phyloP scores from a whole-genome alignment of 2,888 invertebrate genomes.

The Athalia cordata region DNA sequence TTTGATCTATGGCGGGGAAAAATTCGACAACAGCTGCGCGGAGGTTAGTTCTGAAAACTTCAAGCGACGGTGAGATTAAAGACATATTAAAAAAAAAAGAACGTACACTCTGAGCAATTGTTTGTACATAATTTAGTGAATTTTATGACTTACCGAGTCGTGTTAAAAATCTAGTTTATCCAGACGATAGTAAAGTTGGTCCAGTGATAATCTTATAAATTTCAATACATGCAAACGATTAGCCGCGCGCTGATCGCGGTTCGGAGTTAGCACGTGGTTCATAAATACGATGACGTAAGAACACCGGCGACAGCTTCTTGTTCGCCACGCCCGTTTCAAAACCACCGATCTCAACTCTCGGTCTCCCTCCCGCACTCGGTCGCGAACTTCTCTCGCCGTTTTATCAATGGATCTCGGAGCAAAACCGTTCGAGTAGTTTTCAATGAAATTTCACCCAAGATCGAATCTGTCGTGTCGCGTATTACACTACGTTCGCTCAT shows the following conservation, averaged over 20 bases:
- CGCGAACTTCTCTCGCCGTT: slow-evolving; percentile 14
- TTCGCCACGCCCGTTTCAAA: slow-evolving; percentile 25
- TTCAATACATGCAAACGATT: background rate
- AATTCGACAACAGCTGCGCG: too few relatives aligned
- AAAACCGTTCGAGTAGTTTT: slow-evolving; percentile 23
- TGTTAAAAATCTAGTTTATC: too few relatives aligned
- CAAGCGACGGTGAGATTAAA: too few relatives aligned
- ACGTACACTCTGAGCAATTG: too few relatives aligned
- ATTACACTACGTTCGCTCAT: background rate
- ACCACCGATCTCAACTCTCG: slow-evolving; percentile 27
- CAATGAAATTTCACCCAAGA: slow-evolving; percentile 43
- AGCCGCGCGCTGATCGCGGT: background rate
- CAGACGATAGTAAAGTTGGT: too few relatives aligned
- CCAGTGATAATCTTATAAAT: background rate
- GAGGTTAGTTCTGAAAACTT: too few relatives aligned
- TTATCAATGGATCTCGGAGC: slow-evolving; percentile 25
- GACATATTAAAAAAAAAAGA: too few relatives aligned
- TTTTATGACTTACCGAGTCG: too few relatives aligned
- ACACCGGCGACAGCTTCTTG: background rate
- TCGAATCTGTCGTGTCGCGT: slow-evolving; percentile 3
- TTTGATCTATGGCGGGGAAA: too few relatives aligned
- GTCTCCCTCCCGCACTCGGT: background rate
- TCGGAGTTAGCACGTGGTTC: slow-evolving; percentile 24
- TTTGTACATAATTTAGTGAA: too few relatives aligned
- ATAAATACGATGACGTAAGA: slow-evolving; percentile 34